Percentiles rank a stretch among this genome's conserved stretches.
phyloP scores from a whole-genome alignment of 2,888 invertebrate genomes.

The Synergus itoensis region DNA sequence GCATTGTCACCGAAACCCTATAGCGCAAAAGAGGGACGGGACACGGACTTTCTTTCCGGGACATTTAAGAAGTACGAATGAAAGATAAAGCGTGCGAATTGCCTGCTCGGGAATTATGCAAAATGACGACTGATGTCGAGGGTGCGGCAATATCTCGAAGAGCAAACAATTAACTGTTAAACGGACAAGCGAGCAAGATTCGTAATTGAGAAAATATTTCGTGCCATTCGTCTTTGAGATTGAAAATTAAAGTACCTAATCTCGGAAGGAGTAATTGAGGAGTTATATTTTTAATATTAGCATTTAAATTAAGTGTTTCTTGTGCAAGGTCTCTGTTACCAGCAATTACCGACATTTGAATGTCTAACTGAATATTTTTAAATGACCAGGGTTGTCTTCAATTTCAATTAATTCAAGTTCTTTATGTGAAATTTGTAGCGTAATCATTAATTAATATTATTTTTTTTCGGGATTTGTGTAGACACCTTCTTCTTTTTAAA shows the following conservation, averaged over 20 bases:
- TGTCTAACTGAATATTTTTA: too few species aligned
- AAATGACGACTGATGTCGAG: constrained; percentile 51
- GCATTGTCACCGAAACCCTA: constrained; percentile 66
- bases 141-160: constrained; percentile 45
- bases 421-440: too few species aligned
- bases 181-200: constrained; percentile 41
- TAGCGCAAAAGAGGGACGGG: constrained; percentile 39
- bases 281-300: background rate
- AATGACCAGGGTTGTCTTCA: too few species aligned
- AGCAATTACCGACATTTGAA: too few species aligned
- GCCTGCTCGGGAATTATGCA: constrained; percentile 65
- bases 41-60: constrained; percentile 58
- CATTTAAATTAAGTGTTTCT: background rate
- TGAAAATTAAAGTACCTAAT: constrained; percentile 1
- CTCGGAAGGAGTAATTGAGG: background rate
- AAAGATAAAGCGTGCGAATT: constrained; percentile 68
- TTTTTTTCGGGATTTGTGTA: background rate
- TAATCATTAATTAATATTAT: too few species aligned
- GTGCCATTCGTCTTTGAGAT: background rate
- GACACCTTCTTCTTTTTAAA: background rate
- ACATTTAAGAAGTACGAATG: constrained; percentile 66
- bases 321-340: background rate
- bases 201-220: constrained; percentile 24
- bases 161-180: constrained; percentile 56
- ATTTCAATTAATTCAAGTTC: too few species aligned